Base-by-base conservation (phyloP, 1,140 invertebrate genomes). In the Thaumatotibia leucotreta region DNA sequence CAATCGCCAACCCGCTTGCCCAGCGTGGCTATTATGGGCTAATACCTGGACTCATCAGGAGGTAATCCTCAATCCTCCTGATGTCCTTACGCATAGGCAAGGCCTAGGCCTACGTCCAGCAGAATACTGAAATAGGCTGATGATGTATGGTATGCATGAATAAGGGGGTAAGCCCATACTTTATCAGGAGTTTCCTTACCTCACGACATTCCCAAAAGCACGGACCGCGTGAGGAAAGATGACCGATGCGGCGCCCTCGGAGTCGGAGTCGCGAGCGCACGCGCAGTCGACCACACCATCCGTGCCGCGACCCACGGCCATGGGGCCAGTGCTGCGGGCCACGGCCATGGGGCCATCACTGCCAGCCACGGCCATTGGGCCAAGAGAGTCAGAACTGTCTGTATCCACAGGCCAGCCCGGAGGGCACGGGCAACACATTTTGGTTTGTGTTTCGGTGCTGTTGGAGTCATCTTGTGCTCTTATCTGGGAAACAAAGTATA, bases 341-440 rank as follows among this genome's bases (percentile, higher is more conserved):
- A 11, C 17, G 14, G 11, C 61, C 8, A 10, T 27, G 20, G 24
- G 52, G 10, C n/a, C 68, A 45, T 35, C 84, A 86, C n/a, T 79
- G 75, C 64, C 82, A 84, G 32, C 74, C 75, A 8, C 73, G 69
- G 14, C 22, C 17, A 61, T 0, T 32, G 14, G 17, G 14, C 2
- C 61, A 11, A 33, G 4, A 5, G 9, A 11, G n/a, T 6, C 14
- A n/a, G 11, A n/a, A n/a, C n/a, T n/a, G n/a, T n/a, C n/a, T n/a
- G n/a, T n/a, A n/a, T n/a, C n/a, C n/a, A n/a, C 32, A 14, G n/a
- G 6, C 20, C 29, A 22, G 20, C 39, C 11, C 4, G 39, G 52
- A n/a, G 71, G 73, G 23, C 84, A 86, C 1, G 84, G 81, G 58
- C 84, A 86, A 49, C 82, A 84, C 10, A 80, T 0, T 17, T n/a